phyloP scores from a whole-genome alignment of 1,140 invertebrate genomes.

The Batillaria attramentaria region DNA sequence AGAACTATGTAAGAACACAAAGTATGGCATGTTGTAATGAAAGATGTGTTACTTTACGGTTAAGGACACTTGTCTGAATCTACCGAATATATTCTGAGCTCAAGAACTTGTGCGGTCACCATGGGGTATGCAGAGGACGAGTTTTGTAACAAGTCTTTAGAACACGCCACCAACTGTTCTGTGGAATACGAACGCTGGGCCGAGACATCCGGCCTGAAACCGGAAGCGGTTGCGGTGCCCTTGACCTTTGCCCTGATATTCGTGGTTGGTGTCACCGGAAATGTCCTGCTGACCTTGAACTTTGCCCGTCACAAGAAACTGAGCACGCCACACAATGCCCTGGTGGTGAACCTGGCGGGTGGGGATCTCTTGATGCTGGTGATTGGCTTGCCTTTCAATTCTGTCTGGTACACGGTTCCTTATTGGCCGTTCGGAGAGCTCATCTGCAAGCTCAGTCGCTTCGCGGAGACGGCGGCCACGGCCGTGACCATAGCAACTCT shows the following conservation, averaged over 20 bases:
- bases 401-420: slow-evolving; percentile 86
- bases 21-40: too few species aligned
- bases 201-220: background rate
- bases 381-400: slow-evolving; percentile 85
- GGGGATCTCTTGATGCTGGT: slow-evolving; percentile 86
- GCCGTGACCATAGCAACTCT: slow-evolving; percentile 89
- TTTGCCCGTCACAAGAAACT: slow-evolving; percentile 53
- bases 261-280: slow-evolving; percentile 87
- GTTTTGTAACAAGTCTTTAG: slow-evolving; percentile 24
- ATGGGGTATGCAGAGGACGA: slow-evolving; percentile 26
- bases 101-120: background rate
- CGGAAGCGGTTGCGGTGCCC: slow-evolving; percentile 72
- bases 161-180: slow-evolving; percentile 28
- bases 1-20: too few species aligned
- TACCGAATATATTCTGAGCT: too few species aligned
- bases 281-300: slow-evolving; percentile 83
- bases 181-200: background rate
- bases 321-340: slow-evolving; percentile 88
- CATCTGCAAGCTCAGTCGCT: slow-evolving; percentile 75
- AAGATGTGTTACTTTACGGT: too few species aligned
- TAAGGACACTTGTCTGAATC: too few species aligned
- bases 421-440: slow-evolving; percentile 86
- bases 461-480: slow-evolving; percentile 76
- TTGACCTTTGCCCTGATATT: slow-evolving; percentile 89
- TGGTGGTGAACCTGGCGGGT: slow-evolving; percentile 83